Evolutionary conservation across 1,140 invertebrate species (phyloP).

Genomic region (Neodiprion pinetum): DNA sequence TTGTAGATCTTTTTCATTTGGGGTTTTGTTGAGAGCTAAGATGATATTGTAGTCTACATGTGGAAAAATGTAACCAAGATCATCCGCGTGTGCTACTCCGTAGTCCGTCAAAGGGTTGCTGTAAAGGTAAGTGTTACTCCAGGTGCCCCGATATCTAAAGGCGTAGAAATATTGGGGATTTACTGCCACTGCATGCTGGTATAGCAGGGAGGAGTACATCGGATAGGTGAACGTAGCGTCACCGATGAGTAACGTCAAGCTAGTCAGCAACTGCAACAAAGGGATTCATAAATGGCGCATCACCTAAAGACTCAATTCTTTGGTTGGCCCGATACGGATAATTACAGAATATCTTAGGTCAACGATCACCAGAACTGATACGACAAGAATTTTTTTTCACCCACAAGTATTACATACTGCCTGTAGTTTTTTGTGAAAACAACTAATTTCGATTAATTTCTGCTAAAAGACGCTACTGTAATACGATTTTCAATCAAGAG

Average conservation of each 20-base stretch:
- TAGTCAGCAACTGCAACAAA: background rate
- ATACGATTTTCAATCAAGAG: too few species aligned
- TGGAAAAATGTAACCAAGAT: background rate
- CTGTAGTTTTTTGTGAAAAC: too few species aligned
- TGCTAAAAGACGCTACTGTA: too few species aligned
- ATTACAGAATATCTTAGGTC: too few species aligned
- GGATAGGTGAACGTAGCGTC: background rate
- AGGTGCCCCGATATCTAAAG: background rate
- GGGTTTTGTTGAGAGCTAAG: background rate
- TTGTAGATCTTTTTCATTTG: too few species aligned
- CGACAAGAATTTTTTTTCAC: too few species aligned
- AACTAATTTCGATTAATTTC: too few species aligned
- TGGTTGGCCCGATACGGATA: too few species aligned
- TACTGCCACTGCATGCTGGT: background rate
- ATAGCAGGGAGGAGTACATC: background rate
- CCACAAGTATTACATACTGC: too few species aligned
- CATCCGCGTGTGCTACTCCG: background rate
- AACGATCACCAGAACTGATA: too few species aligned
- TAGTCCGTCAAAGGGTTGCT: background rate
- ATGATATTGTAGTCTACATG: background rate
- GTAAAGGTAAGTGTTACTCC: background rate
- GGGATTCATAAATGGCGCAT: background rate
- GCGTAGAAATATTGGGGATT: background rate
- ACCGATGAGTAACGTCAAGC: background rate
- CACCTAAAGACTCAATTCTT: too few species aligned